Evolutionary conservation across 1,140 invertebrate genomes (phyloP).

Genomic region (Drosophila guanche): DNA sequence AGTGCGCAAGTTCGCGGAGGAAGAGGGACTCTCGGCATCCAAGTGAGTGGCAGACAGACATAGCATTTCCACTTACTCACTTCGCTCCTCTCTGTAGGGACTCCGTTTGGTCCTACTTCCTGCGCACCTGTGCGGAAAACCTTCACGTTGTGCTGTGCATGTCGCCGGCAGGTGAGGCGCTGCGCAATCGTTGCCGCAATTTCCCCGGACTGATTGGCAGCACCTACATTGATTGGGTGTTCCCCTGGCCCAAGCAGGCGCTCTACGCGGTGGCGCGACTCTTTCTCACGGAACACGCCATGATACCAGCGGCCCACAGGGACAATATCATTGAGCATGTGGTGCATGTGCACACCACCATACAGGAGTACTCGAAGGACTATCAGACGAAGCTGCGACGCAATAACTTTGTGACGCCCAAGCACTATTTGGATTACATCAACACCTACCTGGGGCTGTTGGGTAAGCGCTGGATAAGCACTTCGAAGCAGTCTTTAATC

Average conservation of each 20-base stretch:
- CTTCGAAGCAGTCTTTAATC: background rate
- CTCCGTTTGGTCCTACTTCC: conserved; percentile 93
- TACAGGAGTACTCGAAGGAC: conserved; percentile 89
- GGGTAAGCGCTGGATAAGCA: conserved; percentile 83
- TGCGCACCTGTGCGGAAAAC: conserved; percentile 90
- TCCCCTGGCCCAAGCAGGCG: conserved; percentile 95
- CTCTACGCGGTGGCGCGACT: conserved; percentile 92
- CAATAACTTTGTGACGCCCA: conserved; percentile 94
- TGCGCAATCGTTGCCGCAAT: conserved; percentile 92
- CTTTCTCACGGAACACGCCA: conserved; percentile 87
- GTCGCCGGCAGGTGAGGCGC: conserved; percentile 92
- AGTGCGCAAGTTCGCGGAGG: conserved; percentile 88
- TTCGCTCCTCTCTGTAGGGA: conserved; percentile 84
- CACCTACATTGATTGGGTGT: conserved; percentile 97
- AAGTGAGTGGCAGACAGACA: conserved; percentile 85
- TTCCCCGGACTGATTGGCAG: conserved; percentile 96
- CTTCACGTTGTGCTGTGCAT: conserved; percentile 95
- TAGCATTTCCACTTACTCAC: background rate
- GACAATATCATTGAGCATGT: conserved; percentile 90
- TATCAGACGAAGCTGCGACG: conserved; percentile 89
- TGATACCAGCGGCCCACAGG: conserved; percentile 87
- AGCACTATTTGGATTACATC: conserved; percentile 94
- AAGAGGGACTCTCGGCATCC: conserved; percentile 88
- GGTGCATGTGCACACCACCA: conserved; percentile 91
- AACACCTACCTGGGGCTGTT: conserved; percentile 90